These are phyloP conservation scores for Pachliopta kotzebuea DNA, from an alignment of 2,888 invertebrate genomes.

Conservation along the genomic window DNA sequence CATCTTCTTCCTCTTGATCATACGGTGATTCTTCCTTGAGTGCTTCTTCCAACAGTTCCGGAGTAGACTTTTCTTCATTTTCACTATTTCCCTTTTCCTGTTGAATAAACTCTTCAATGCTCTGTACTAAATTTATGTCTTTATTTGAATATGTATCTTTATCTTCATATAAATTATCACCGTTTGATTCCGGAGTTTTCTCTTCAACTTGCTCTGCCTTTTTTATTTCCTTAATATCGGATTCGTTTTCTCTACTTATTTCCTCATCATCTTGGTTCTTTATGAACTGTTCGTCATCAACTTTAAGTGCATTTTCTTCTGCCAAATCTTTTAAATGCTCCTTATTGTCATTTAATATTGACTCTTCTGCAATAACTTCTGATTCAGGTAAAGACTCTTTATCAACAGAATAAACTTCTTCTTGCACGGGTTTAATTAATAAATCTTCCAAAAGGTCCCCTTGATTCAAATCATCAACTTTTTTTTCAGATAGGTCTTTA, in stretches of 20 bases:
- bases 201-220: conserved; percentile 33
- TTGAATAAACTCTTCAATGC: conserved; percentile 55
- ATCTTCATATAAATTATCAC: conserved; percentile 11
- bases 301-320: background rate
- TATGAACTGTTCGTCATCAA: background rate
- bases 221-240: conserved; percentile 17
- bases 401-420: background rate
- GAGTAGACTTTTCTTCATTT: conserved; percentile 51
- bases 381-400: background rate
- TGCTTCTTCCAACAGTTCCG: conserved; percentile 64
- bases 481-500: conserved; percentile 5
- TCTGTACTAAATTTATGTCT: conserved; percentile 45
- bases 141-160: conserved; percentile 40
- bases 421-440: background rate
- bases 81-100: conserved; percentile 45
- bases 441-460: background rate
- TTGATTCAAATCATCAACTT: background rate
- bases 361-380: background rate
- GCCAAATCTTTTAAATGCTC: conserved; percentile 30
- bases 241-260: conserved; percentile 8
- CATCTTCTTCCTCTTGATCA: conserved; percentile 46
- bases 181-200: conserved; percentile 27
- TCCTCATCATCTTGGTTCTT: background rate
- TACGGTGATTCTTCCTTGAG: conserved; percentile 48
- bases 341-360: conserved; percentile 31